Evolutionary conservation across 1,140 invertebrate genomes (phyloP).

Genomic region (Pseudobourletiella spinata): DNA sequence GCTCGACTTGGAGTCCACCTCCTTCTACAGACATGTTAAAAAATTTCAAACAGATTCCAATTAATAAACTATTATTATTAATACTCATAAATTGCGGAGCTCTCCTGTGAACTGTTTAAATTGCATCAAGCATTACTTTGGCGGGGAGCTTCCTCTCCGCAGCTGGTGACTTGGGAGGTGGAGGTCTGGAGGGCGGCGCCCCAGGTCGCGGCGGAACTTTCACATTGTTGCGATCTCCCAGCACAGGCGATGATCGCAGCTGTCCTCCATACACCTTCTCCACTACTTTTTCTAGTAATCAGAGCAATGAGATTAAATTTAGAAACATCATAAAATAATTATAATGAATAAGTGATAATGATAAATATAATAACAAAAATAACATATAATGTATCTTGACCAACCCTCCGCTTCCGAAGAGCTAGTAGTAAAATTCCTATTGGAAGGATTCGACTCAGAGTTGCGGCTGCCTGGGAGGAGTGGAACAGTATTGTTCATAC

Average conservation of each 20-base stretch:
- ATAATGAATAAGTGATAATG: not conserved
- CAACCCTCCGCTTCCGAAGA: too few relatives aligned
- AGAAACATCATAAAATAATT: slow-evolving; percentile 2
- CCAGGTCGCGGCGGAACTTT: slow-evolving; percentile 16
- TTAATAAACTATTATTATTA: not conserved
- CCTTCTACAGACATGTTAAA: too few relatives aligned
- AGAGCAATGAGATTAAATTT: not conserved
- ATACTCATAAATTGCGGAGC: not conserved
- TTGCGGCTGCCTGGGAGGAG: slow-evolving; percentile 42
- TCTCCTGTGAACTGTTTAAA: too few relatives aligned
- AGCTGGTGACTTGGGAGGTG: slow-evolving; percentile 32
- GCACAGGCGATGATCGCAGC: slow-evolving; percentile 2
- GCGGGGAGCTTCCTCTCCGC: slow-evolving; percentile 28
- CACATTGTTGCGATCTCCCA: slow-evolving; percentile 7
- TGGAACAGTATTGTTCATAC: slow-evolving; percentile 70
- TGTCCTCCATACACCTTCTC: slow-evolving; percentile 1
- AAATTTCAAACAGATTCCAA: too few relatives aligned
- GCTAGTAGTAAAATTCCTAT: too few relatives aligned
- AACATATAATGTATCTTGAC: too few relatives aligned
- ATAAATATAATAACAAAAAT: not conserved
- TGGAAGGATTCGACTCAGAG: too few relatives aligned
- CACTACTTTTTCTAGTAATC: slow-evolving; percentile 4
- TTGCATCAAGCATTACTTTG: too few relatives aligned
- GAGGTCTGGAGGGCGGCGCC: slow-evolving; percentile 35
- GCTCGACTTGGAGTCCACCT: slow-evolving; percentile 9